Conservation (phyloP, 2,113 vertebrate species). For the Ageneiosus marmoratus region DNA sequence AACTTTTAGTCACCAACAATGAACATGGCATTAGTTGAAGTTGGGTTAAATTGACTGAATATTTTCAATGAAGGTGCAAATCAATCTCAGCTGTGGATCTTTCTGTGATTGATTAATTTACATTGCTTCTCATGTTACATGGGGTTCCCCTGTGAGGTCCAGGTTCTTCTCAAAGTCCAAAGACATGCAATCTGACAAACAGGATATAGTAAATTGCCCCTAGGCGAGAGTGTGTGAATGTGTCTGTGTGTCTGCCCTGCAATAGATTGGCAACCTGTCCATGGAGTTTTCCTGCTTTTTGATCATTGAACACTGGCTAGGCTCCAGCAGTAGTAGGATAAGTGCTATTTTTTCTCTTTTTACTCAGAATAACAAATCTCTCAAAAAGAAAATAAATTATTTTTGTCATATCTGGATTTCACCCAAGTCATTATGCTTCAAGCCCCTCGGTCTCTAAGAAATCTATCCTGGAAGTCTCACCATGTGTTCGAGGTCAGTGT, state of each 20-base stretch:
- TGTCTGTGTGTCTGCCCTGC: no score
- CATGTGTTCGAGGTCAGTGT: slow-evolving; percentile 38
- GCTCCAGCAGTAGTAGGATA: no score
- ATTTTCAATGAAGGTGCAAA: neutral
- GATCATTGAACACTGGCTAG: no score
- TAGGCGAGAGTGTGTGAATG: no score
- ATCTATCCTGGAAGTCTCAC: slow-evolving; percentile 41
- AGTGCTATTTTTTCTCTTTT: neutral
- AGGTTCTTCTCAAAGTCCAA: no score
- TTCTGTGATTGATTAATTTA: no score
- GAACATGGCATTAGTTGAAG: neutral
- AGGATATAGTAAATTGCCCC: no score
- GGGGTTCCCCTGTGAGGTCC: no score
- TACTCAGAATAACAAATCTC: slow-evolving; percentile 35
- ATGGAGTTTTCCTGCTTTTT: no score
- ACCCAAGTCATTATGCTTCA: slow-evolving; percentile 15
- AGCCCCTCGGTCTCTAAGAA: slow-evolving; percentile 10
- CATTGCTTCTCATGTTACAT: no score
- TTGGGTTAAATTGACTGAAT: neutral
- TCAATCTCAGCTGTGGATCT: neutral
- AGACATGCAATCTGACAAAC: no score
- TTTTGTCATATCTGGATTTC: slow-evolving; percentile 27
- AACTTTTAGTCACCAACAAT: neutral
- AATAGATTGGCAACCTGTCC: no score
- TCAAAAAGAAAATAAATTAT: slow-evolving; percentile 37